Evolutionary conservation across 1,140 invertebrate species (phyloP), one percentile per base, ranked within the genome.

Genomic region (Homarus americanus): DNA sequence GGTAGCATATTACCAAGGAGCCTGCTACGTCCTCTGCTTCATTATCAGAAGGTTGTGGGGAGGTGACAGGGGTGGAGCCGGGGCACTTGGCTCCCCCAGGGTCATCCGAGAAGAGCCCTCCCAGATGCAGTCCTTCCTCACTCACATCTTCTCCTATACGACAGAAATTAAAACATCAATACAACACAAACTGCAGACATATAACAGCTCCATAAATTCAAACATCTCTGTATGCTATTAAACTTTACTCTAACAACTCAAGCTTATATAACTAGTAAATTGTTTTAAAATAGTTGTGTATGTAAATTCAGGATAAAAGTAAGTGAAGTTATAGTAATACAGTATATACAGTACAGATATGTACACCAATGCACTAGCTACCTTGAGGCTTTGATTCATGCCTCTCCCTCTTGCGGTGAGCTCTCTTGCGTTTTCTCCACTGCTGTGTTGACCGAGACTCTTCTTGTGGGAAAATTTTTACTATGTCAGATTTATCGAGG

Each of bases 61-160:
- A 87, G 10, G 91, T 91, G 17, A 91, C 91, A 24, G 91, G 91
- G 20, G 91, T 91, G 0, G 91, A 91, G 32, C 91, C 91, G 0
- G 91, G 91, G 73, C 91, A 91, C 84, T 91, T 91, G 32, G 91
- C 79, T 28, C 91, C 91, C 40, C 91, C 91, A 41, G 91, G 91
- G 38, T 91, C 91, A 76, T 91, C 91, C 1, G 91, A 91, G 49
- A 91, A 87, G 10, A 91, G 49, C 3, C 72, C 84, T 28, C 85
- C 85, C 44, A 91, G 69, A 32, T 91, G 84, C n/a, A 87, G 79
- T 4, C 85, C 91, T 28, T 87, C 84, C 44, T 91, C 91, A 32
- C 32, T 83, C 24, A 58, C 88, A n/a, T 73, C 73, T n/a, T 90
- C 88, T 32, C 87, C 87, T 90, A 49, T 15, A 44, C 20, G 36